phyloP scores from a whole-genome alignment of 1,140 invertebrate species.

The Episyrphus balteatus region DNA sequence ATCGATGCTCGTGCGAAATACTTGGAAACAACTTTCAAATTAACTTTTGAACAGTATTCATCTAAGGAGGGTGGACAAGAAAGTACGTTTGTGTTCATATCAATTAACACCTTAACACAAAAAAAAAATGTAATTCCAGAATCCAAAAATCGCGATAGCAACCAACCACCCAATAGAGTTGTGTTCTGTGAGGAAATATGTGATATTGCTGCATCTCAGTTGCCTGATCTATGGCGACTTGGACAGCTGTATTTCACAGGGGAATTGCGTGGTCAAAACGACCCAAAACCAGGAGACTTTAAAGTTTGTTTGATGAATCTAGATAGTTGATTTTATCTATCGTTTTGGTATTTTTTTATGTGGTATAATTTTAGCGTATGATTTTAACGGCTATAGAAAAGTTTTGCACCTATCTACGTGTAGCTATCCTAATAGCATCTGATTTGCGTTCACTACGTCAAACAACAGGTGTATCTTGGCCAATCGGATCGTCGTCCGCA shows the following conservation, averaged over 20 bases:
- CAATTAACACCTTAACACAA: background rate
- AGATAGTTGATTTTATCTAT: conserved; percentile 53
- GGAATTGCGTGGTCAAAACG: conserved; percentile 61
- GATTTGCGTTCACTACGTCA: conserved; percentile 32
- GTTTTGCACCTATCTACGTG: conserved; percentile 52
- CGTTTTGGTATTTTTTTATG: background rate
- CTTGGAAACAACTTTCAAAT: conserved; percentile 44
- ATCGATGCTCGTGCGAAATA: conserved; percentile 70
- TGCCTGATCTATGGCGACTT: conserved; percentile 77
- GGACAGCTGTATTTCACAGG: conserved; percentile 83
- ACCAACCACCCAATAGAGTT: conserved; percentile 24
- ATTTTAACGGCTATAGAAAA: conserved; percentile 53
- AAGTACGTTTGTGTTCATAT: conserved; percentile 5
- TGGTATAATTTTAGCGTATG: conserved; percentile 35
- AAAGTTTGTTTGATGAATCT: conserved; percentile 41
- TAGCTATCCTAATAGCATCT: conserved; percentile 49
- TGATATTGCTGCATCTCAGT: conserved; percentile 31
- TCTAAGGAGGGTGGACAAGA: conserved; percentile 27
- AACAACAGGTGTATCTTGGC: conserved; percentile 36
- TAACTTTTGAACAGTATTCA: conserved; percentile 28
- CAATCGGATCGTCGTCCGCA: conserved; percentile 36
- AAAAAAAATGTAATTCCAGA: conserved; percentile 7
- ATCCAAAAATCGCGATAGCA: conserved; percentile 23
- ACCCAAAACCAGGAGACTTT: conserved; percentile 42
- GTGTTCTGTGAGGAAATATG: conserved; percentile 35